Conservation (phyloP, 2,888 invertebrate genomes). For the Tipula helvola region DNA sequence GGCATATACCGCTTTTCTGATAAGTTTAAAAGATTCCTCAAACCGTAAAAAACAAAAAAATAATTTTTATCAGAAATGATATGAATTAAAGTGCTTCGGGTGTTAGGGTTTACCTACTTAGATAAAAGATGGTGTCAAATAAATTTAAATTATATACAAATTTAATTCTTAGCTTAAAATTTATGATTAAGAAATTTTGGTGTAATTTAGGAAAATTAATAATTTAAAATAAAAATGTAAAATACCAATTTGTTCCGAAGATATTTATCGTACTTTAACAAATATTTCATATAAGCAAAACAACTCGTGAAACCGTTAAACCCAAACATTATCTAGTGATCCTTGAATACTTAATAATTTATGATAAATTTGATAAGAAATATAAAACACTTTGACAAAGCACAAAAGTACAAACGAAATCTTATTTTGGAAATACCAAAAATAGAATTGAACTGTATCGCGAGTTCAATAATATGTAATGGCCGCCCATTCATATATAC, state of each 20-base stretch:
- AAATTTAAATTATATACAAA: no score
- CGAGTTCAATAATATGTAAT: background rate
- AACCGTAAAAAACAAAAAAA: no score
- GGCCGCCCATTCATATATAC: background rate
- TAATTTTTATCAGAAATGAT: no score
- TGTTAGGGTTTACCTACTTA: no score
- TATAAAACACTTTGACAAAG: background rate
- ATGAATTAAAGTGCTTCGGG: no score
- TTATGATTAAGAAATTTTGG: no score
- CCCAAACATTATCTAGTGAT: background rate
- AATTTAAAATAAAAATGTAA: no score
- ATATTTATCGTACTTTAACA: background rate
- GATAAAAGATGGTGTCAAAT: no score
- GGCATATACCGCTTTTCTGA: no score
- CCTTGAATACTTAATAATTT: background rate
- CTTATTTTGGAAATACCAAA: background rate
- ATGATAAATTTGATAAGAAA: background rate
- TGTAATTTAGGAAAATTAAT: no score
- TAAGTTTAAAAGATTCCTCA: no score
- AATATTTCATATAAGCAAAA: background rate
- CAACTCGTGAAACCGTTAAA: background rate
- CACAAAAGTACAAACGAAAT: background rate
- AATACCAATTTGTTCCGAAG: background rate
- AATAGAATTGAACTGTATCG: background rate
- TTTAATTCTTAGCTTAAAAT: no score